Evolutionary conservation across 2,113 vertebrate species (phyloP).

Genomic region (Crotalus helleri): DNA sequence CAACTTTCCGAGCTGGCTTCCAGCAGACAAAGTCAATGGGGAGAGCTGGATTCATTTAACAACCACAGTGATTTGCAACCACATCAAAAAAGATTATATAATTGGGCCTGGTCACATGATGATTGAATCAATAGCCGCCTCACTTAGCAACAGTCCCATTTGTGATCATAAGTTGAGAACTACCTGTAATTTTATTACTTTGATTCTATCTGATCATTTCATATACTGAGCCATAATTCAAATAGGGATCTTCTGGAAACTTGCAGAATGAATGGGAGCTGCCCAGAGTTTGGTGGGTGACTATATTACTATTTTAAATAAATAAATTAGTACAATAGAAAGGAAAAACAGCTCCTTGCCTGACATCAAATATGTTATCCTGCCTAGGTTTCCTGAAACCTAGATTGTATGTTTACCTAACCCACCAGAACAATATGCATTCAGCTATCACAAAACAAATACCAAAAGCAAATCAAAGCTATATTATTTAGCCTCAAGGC

Average conservation of each 20-base stretch:
- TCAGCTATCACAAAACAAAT: slow-evolving; percentile 10
- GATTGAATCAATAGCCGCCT: neutral
- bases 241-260: neutral
- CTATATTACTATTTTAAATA: neutral
- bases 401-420: slow-evolving; percentile 18
- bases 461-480: neutral
- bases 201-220: neutral
- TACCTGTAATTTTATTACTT: neutral
- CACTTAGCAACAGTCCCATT: neutral
- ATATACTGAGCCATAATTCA: neutral
- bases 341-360: neutral
- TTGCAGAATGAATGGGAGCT: neutral
- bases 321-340: neutral
- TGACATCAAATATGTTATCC: slow-evolving; percentile 4
- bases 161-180: neutral
- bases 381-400: slow-evolving; percentile 15
- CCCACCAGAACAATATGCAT: neutral
- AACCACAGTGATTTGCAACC: neutral
- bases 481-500: neutral
- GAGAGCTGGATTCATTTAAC: neutral
- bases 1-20: neutral
- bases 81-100: neutral
- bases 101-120: neutral
- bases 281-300: neutral
- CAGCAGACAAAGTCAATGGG: neutral